Base-by-base conservation (phyloP, 92 coral and sea anemone species). In the Zoanthus sansibaricus region DNA sequence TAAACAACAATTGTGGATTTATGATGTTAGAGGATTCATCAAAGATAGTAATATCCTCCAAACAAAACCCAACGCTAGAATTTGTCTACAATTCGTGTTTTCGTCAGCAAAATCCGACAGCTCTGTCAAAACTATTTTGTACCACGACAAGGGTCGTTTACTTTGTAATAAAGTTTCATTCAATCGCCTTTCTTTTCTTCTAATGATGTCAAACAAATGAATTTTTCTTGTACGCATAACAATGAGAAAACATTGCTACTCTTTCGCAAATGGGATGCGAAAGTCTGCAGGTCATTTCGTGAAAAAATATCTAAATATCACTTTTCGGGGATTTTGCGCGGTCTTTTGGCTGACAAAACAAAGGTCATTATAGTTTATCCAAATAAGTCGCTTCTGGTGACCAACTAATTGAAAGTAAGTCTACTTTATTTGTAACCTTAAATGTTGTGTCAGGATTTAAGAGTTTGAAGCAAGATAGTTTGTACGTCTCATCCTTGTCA, bases 151-250 rank as follows among this genome's bases (percentile, higher is more conserved):
- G 20, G 32, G 20, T 18, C 45, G 73, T 80, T 80, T 80, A 47
- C 75, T 67, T 80, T 64, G 74, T 15, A 51, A 66, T 80, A 80
- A 64, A 15, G 21, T 80, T 80, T 64, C 85, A 66, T 80, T 44
- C 85, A 80, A 80, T 80, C 58, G 21, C 18, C 61, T 46, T 80
- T 80, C 75, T 66, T 46, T 9, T 45, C 75, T 18, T 20, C 75
- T 48, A 64, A 68, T 45, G 42, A 66, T 46, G 75, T 67, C 75
- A 80, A 69, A 80, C 85, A 80, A 80, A 80, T 33, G 12, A 80
- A 75, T 17, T 46, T 80, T 75, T 67, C 85, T 47, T 80, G 74
- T 56, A 64, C 46, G 85, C 85, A 66, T 80, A 80, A 18, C 75
- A 80, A 80, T 80, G 46, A 80, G 85, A 80, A 64, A 80, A 67